Evolutionary conservation across 2,113 vertebrate species (phyloP).

Genomic region (Embiotoca jacksoni): DNA sequence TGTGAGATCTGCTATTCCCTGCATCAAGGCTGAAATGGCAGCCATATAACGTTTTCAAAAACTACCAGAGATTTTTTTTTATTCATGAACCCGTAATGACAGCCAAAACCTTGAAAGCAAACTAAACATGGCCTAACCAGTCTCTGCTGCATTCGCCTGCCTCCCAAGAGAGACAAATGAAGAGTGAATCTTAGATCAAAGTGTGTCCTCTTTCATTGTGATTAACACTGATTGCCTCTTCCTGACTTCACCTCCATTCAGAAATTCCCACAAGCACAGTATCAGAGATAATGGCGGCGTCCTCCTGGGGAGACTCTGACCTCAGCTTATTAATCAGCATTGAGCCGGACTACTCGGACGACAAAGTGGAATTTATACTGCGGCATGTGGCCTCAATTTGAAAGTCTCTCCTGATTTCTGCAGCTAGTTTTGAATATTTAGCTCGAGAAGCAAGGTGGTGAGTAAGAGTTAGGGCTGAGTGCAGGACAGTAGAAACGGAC

Average conservation of each 20-base stretch:
- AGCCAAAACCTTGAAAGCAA: constrained; percentile 54
- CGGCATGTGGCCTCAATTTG: constrained; percentile 43
- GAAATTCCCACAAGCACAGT: constrained; percentile 53
- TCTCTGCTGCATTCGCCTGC: constrained; percentile 31
- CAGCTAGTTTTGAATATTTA: constrained; percentile 41
- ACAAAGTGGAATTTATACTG: constrained; percentile 59
- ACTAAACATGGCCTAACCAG: constrained; percentile 53
- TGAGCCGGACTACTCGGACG: constrained; percentile 60
- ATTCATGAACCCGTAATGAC: constrained; percentile 63
- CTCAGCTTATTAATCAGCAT: constrained; percentile 80
- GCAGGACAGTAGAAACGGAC: background rate
- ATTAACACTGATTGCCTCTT: constrained; percentile 77
- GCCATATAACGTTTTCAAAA: constrained; percentile 26
- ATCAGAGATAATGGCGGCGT: constrained; percentile 67
- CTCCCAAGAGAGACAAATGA: constrained; percentile 25
- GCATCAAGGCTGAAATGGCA: constrained; percentile 26
- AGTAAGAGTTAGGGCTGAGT: background rate
- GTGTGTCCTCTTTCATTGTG: constrained; percentile 67
- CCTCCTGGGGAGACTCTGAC: constrained; percentile 63
- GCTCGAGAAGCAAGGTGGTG: constrained; percentile 9
- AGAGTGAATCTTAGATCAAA: constrained; percentile 59
- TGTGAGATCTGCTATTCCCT: constrained; percentile 5
- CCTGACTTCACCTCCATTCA: constrained; percentile 69
- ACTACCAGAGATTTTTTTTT: constrained; percentile 22
- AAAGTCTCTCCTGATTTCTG: constrained; percentile 59